Conservation (phyloP, 2,888 invertebrate genomes). For the Phalera bucephala region DNA sequence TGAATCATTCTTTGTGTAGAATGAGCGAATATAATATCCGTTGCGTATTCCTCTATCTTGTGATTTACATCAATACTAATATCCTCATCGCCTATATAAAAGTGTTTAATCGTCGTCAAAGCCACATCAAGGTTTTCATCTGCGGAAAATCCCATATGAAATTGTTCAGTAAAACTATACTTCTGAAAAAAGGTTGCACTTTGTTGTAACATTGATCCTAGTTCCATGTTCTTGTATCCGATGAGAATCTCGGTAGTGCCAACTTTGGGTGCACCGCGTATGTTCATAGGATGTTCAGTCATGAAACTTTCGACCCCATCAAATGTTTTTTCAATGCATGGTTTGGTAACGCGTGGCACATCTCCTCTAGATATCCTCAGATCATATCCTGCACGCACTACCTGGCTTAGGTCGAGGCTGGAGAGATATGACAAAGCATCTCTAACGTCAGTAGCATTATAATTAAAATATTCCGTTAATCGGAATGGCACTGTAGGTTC, state of each 20-base stretch:
- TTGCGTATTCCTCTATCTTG: no score
- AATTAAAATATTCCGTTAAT: no score
- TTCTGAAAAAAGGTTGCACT: not conserved
- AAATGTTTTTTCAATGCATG: conserved; percentile 24
- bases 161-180: not conserved
- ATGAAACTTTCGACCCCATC: conserved; percentile 20
- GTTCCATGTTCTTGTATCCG: not conserved
- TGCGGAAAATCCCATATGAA: not conserved
- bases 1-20: no score
- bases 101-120: conserved; percentile 12
- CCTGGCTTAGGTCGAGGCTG: no score
- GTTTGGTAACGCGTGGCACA: conserved; percentile 2
- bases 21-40: no score
- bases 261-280: not conserved
- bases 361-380: no score
- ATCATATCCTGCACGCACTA: no score
- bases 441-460: no score
- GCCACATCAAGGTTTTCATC: not conserved
- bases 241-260: not conserved
- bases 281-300: conserved; percentile 19
- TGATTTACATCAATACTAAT: no score
- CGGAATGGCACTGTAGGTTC: no score
- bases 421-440: no score
- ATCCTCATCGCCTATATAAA: conserved; percentile 20
- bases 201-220: not conserved